A percentile compares a stretch with the other conserved stretches of the same genome.
These are phyloP conservation scores for Scrobipalpa atriplicella DNA, from an alignment of 2,888 invertebrate genomes.

Conservation along the genomic window DNA sequence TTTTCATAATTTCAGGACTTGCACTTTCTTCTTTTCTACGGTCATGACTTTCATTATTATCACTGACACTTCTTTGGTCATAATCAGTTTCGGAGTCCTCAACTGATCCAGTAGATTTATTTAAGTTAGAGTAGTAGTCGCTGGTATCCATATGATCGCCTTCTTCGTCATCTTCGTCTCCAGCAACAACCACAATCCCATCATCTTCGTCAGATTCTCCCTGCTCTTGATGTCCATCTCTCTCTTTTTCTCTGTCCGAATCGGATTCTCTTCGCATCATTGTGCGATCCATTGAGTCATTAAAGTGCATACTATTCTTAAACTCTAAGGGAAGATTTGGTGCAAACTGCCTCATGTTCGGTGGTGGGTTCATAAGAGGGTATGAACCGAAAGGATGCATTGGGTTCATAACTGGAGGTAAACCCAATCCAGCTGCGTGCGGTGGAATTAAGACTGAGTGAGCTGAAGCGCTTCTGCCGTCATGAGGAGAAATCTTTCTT, in stretches of 20 bases:
- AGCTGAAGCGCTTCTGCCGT: slow-evolving; percentile 94
- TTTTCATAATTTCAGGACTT: slow-evolving; percentile 85
- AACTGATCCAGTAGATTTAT: slow-evolving; percentile 67
- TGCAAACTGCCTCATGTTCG: slow-evolving; percentile 84
- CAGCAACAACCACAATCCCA: slow-evolving; percentile 90
- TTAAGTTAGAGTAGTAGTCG: slow-evolving; percentile 70
- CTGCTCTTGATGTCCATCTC: slow-evolving; percentile 75
- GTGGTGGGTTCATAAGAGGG: slow-evolving; percentile 88
- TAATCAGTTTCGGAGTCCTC: slow-evolving; percentile 75
- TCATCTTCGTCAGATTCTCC: slow-evolving; percentile 88
- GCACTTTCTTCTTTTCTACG: slow-evolving; percentile 75
- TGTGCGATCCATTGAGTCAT: slow-evolving; percentile 59
- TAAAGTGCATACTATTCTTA: slow-evolving; percentile 71
- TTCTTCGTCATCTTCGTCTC: slow-evolving; percentile 89
- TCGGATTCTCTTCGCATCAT: slow-evolving; percentile 67
- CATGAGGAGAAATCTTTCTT: slow-evolving; percentile 96
- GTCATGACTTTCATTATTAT: slow-evolving; percentile 65
- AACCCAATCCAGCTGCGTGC: slow-evolving; percentile 83
- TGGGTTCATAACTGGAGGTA: slow-evolving; percentile 86
- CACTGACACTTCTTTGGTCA: slow-evolving; percentile 72
- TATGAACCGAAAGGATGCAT: slow-evolving; percentile 91
- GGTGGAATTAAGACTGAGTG: slow-evolving; percentile 91
- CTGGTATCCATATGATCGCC: slow-evolving; percentile 80
- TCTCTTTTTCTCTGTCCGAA: slow-evolving; percentile 78
- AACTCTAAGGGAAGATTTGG: slow-evolving; percentile 76